Percentiles rank a stretch among this genome's conserved stretches.
Conservation (phyloP, 2,113 vertebrate species). For the Epinephelus lanceolatus region DNA sequence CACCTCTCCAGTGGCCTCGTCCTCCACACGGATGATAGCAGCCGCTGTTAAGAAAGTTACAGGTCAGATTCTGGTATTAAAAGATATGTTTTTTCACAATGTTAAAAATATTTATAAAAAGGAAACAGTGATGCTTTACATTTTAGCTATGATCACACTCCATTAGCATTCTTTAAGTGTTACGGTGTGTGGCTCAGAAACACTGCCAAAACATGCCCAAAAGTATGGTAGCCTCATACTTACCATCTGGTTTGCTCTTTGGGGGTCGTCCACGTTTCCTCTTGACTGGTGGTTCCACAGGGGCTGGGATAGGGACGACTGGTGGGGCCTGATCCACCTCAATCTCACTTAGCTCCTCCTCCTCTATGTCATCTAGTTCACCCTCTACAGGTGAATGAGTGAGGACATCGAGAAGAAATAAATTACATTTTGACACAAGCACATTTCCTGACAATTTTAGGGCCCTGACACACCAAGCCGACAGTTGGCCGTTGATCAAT, state of each 20-base stretch:
- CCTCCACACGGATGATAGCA: constrained; percentile 96
- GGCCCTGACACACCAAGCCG: no score
- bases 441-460: neutral
- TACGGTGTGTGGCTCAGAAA: neutral
- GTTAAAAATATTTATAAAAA: neutral
- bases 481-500: no score
- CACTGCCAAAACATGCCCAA: neutral
- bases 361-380: constrained; percentile 91
- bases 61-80: neutral
- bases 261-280: constrained; percentile 97
- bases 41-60: constrained; percentile 80
- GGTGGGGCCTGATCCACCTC: constrained; percentile 89
- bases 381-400: constrained; percentile 58
- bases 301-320: constrained; percentile 86
- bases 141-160: neutral
- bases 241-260: constrained; percentile 86
- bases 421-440: neutral
- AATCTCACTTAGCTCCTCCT: constrained; percentile 87
- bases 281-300: constrained; percentile 92
- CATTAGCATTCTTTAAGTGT: neutral
- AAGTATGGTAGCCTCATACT: constrained; percentile 5
- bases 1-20: constrained; percentile 93
- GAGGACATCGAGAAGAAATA: neutral
- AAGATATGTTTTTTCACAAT: neutral
- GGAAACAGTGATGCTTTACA: no score